Conservation (phyloP, 2,797 vertebrate species). For the Macropus fuliginosus region DNA sequence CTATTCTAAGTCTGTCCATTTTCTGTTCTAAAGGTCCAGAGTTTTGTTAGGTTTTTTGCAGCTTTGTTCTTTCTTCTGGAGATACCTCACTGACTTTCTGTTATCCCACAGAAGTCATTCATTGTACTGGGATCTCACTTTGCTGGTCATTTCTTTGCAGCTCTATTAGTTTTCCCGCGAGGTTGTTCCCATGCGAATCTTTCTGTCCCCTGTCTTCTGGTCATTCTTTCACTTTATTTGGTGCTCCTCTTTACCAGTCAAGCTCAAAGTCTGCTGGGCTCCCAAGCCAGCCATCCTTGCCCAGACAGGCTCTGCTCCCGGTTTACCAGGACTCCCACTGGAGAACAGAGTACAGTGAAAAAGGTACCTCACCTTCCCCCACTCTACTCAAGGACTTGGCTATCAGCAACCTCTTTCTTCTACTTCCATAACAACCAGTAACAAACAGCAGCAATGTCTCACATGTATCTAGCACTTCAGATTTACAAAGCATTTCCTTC, state of each 20-base stretch:
- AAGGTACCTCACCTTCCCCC: not conserved
- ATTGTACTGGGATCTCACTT: not conserved
- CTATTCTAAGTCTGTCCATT: not conserved
- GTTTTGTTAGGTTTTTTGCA: not conserved
- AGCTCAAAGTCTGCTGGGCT: not conserved
- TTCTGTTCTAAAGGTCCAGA: not conserved
- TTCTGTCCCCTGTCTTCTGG: not conserved
- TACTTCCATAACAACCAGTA: not conserved
- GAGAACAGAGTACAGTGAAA: not conserved
- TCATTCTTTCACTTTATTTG: not conserved
- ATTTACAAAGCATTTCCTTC: not conserved
- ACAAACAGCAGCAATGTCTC: not conserved
- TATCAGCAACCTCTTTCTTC: slow-evolving; percentile 36
- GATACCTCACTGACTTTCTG: not conserved
- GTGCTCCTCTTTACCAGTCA: not conserved
- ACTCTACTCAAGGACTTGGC: slow-evolving; percentile 43
- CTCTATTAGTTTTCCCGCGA: not conserved
- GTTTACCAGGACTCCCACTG: not conserved
- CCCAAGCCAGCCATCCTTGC: not conserved
- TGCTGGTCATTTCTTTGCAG: not conserved
- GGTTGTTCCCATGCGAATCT: not conserved
- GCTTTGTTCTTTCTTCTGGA: not conserved
- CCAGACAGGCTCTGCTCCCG: not conserved
- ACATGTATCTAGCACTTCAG: not conserved
- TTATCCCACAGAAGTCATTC: not conserved